A percentile compares a stretch with the other conserved stretches of the same genome.
Conservation (phyloP, 2,113 vertebrate species). For the Hippolais icterina region DNA sequence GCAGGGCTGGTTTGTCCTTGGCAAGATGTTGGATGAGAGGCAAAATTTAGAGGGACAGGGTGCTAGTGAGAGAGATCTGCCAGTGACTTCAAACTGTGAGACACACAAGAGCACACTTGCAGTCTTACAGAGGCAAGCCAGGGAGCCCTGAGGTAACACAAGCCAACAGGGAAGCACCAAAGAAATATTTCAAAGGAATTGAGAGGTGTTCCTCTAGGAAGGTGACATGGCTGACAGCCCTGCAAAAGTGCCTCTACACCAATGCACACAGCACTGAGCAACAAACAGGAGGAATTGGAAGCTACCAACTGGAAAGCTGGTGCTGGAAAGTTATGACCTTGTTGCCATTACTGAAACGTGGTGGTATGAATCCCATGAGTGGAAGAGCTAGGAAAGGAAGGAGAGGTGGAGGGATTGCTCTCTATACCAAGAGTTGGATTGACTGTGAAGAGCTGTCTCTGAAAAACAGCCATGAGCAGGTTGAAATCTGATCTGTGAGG, state of each 20-base stretch:
- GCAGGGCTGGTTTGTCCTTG: neutral
- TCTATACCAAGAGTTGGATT: neutral
- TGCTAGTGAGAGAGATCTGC: neutral
- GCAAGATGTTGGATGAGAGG: neutral
- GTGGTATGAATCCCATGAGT: neutral
- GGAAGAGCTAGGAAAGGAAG: neutral
- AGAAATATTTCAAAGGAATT: neutral
- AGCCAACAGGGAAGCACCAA: neutral
- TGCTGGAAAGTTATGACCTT: neutral
- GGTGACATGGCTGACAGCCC: neutral
- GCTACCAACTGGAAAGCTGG: neutral
- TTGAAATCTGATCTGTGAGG: neutral
- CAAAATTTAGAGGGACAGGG: neutral
- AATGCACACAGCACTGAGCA: neutral
- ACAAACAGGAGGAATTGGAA: neutral
- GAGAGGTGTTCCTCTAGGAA: neutral
- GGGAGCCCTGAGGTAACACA: neutral
- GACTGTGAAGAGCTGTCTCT: neutral
- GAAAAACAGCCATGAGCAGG: neutral
- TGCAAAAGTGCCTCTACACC: neutral
- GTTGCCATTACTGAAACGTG: neutral
- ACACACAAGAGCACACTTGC: neutral
- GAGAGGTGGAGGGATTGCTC: neutral
- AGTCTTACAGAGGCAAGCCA: neutral
- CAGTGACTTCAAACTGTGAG: neutral